Base-by-base conservation (phyloP, 2,888 invertebrate genomes). In the Callyntrura guangdongensis region DNA sequence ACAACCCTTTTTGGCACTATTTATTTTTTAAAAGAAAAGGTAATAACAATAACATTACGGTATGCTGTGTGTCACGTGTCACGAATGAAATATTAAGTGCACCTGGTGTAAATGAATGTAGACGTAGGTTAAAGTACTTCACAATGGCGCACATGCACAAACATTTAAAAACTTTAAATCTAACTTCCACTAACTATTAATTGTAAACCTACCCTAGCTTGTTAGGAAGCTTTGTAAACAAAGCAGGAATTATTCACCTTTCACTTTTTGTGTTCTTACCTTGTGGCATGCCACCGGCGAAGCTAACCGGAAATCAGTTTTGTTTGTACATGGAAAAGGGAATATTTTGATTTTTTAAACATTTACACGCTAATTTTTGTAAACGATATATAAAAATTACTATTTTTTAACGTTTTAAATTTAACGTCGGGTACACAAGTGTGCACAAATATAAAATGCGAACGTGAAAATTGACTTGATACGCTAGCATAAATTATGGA, bases 1-100 rank as follows among this genome's bases (percentile, higher is more conserved):
- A 72, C 14, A 49, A 74, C 74, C 49, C 74, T 74, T 74, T 74
- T 74, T 74, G 74, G 49, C 74, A 74, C 47, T 49, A 49, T 49
- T 49, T 74, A 36, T 74, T 69, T n/a, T 74, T 49, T 49, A 74
- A 74, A 20, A 49, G 9, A 49, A 5, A 74, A 20, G 2, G 36
- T 36, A 36, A 74, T 20, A 49, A 67, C 27, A 27, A 27, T 8
- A 36, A 69, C n/a, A 36, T 45, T 36, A 45, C 12, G 27, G 11
- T 12, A 67, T 67, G 36, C 27, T 27, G n/a, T 27, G n/a, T 69
- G 45, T 36, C 69, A 69, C n/a, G 14, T 5, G n/a, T 1, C 17
- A 69, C 11, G 14, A 36, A 5, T 69, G 69, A 67, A 14, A 25
- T 27, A 17, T 17, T 17, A 17, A n/a, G 59, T 12, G 17, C 61